Evolutionary conservation across 2,113 vertebrate species (phyloP), one percentile per base, ranked within the genome.

Genomic region (Cyphomyrus discorhynchus): DNA sequence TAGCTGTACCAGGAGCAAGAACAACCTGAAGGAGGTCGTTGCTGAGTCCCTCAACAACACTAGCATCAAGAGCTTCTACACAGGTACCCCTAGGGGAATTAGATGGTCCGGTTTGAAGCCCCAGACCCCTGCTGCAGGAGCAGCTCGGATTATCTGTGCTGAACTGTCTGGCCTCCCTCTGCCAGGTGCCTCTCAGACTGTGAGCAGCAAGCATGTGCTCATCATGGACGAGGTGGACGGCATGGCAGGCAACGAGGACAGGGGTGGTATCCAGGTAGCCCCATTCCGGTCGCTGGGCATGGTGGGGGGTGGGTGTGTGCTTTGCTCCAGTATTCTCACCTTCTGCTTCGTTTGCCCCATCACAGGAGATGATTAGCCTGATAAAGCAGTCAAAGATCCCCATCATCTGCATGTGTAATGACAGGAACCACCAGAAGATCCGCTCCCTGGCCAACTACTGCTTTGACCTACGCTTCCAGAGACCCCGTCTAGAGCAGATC

Each of bases 211-310:
- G 84, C 98, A 99, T 31, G 97, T 97, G 19, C 95, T 99, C 89
- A 97, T 99, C 94, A 99, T 99, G 98, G 98, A 99, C 87, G 98
- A 99, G 94, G 96, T 99, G 13, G 98, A 99, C 31, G 98, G 98
- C 89, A 99, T 99, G 98, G 98, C 98, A 19, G 98, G 98, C 91
- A 99, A 96, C 85, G 98, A 99, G 93, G 98, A 99, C 95, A 93
- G 98, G 39, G 98, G 98, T 89, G 98, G 98, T 90, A 96, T 99
- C 89, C 98, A 99, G 97, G 98, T 99, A 94, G 93, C 21, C 11
- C 39, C 11, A 35, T 2, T 49, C 2, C n/a, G 8, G 21, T 35
- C 2, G 47, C 47, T n/a, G 19, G 3, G 31, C 56, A 15, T 9
- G 17, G 17, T 24, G 86, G 50, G 89, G 45, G 19, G 80, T 21